Evolutionary conservation across 2,888 invertebrate species (phyloP), one percentile per base, ranked within the genome.

Genomic region (Esperia sulphurella): DNA sequence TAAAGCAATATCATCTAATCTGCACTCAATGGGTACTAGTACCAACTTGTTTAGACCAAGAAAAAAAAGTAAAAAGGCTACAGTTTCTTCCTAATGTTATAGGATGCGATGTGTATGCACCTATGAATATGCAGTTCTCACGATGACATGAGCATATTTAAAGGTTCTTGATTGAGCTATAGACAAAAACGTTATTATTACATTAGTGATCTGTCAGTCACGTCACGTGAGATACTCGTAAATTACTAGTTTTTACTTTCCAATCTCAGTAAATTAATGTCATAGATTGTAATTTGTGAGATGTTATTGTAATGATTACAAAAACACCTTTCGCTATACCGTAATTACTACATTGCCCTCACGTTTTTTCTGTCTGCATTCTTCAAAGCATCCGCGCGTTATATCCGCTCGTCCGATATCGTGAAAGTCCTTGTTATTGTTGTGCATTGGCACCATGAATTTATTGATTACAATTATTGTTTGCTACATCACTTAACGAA

Each of bases 401-500:
- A 70, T 68, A 68, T n/a, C n/a, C n/a, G n/a, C 21, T 21, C 21
- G 21, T 65, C 71, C 64, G 67, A 68, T 68, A 57, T 66, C 69
- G 81, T 76, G 81, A 83, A 79, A 81, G 80, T 82, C 79, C 75
- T 79, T 70, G 57, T 69, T 72, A 69, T 74, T 72, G 67, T 68
- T 48, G 41, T 21, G 31, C 28, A 57, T 52, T 62, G 62, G 64
- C 65, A 60, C 60, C 68, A 63, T 67, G 65, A 67, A 69, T 64
- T 65, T 70, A 69, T 71, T 72, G 67, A 76, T 74, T 77, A 70
- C 65, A 67, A 59, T 70, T 62, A 68, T 66, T 63, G 60, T 68
- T 59, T 61, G 2, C 1, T 35, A 31, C 42, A 43, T 13, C 39
- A 21, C 14, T 46, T 45, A 41, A 8, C 4, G 45, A 39, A 30